Percentiles rank a stretch among this genome's conserved stretches.
Conservation (phyloP, 2,113 vertebrate species). For the Noctilio leporinus region DNA sequence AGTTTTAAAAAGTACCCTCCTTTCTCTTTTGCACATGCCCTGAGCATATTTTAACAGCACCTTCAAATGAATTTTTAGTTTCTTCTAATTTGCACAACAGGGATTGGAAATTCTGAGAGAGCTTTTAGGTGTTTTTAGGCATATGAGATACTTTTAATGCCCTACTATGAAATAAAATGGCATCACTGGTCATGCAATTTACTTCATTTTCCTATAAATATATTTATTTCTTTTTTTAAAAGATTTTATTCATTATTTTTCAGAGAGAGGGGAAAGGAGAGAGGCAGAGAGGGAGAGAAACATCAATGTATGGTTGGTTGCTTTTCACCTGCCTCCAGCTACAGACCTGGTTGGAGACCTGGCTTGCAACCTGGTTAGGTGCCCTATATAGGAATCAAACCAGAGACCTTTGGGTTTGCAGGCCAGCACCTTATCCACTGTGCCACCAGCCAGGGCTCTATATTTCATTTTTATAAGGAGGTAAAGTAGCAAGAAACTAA, state of each 20-base stretch:
- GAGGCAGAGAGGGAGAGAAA: no score
- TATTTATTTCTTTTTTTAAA: not conserved
- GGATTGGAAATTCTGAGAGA: not conserved
- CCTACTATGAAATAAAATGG: not conserved
- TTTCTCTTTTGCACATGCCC: not conserved
- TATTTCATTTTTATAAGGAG: not conserved
- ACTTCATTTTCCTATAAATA: not conserved
- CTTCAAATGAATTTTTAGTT: not conserved
- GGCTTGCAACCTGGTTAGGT: no score
- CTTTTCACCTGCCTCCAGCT: no score
- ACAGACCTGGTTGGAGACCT: no score
- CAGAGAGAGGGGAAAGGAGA: no score
- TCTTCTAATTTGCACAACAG: not conserved
- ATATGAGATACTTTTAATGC: not conserved
- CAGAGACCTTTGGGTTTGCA: no score
- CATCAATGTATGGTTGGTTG: no score
- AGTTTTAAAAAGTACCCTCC: not conserved
- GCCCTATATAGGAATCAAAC: no score
- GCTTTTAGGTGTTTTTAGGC: not conserved
- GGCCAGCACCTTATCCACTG: no score
- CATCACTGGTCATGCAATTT: not conserved
- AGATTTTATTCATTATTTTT: no score
- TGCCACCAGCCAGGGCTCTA: no score
- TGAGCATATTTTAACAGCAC: not conserved
- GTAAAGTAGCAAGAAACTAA: slow-evolving; percentile 2